Evolutionary conservation across 2,113 vertebrate species (phyloP).

Genomic region (Eublepharis macularius): DNA sequence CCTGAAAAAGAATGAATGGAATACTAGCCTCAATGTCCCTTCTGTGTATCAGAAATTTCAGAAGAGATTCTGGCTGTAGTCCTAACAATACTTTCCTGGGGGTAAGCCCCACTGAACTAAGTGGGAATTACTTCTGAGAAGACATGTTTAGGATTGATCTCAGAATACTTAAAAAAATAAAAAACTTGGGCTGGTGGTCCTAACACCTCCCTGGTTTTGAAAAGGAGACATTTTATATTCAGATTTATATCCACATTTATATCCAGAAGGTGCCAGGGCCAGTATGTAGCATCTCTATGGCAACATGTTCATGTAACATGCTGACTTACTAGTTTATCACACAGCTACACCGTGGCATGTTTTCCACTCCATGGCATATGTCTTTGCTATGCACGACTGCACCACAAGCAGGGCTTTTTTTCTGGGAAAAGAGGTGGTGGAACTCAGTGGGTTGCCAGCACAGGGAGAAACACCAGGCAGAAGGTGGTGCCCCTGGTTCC

Average conservation of each 20-base stretch:
- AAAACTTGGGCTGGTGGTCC: background rate
- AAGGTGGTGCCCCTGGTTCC: too few relatives aligned
- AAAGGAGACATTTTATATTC: background rate
- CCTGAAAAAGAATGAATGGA: background rate
- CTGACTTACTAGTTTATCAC: background rate
- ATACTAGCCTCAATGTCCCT: accelerated
- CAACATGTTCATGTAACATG: background rate
- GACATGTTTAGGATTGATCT: too few relatives aligned
- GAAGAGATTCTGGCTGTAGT: background rate
- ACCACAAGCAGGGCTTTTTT: too few relatives aligned
- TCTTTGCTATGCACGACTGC: background rate
- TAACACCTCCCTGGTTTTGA: background rate
- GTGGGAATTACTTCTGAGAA: too few relatives aligned
- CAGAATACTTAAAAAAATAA: background rate
- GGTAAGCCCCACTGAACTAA: too few relatives aligned
- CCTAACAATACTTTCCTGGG: too few relatives aligned
- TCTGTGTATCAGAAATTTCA: background rate
- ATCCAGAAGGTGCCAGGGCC: background rate
- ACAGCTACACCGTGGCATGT: conserved; percentile 11
- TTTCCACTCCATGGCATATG: conserved; percentile 21
- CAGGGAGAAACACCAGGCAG: too few relatives aligned
- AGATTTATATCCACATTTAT: too few relatives aligned
- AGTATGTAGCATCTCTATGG: background rate
- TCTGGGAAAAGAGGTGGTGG: too few relatives aligned
- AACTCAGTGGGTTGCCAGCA: too few relatives aligned